Conservation (phyloP, 2,888 invertebrate species). For the Nesidiocoris tenuis region DNA sequence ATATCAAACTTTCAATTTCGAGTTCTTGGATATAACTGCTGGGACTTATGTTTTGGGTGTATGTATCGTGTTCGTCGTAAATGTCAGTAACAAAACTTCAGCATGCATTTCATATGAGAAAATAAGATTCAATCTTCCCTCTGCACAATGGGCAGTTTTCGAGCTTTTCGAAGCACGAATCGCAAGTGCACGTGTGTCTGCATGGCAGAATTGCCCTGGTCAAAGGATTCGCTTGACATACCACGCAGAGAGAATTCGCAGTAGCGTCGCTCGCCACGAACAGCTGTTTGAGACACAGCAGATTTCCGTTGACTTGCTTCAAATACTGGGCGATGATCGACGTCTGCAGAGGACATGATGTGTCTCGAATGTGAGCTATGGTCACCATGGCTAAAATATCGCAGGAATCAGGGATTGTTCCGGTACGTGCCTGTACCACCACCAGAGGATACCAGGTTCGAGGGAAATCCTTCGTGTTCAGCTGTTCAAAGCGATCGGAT, state of each 20-base stretch:
- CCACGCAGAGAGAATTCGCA: neutral
- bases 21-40: no score
- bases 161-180: neutral
- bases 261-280: neutral
- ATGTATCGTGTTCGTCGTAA: no score
- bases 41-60: no score
- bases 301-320: neutral
- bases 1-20: no score
- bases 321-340: neutral
- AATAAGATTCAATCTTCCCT: neutral
- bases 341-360: neutral
- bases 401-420: neutral
- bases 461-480: neutral
- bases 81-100: no score
- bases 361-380: neutral
- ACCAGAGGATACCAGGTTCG: neutral
- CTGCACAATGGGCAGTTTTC: neutral
- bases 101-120: neutral
- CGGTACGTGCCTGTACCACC: neutral
- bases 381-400: neutral
- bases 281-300: neutral
- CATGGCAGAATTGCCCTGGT: neutral
- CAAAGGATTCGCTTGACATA: neutral
- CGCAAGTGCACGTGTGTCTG: neutral
- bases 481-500: neutral